phyloP scores from a whole-genome alignment of 2,888 invertebrate species.

The Acanthoscelides obtectus region DNA sequence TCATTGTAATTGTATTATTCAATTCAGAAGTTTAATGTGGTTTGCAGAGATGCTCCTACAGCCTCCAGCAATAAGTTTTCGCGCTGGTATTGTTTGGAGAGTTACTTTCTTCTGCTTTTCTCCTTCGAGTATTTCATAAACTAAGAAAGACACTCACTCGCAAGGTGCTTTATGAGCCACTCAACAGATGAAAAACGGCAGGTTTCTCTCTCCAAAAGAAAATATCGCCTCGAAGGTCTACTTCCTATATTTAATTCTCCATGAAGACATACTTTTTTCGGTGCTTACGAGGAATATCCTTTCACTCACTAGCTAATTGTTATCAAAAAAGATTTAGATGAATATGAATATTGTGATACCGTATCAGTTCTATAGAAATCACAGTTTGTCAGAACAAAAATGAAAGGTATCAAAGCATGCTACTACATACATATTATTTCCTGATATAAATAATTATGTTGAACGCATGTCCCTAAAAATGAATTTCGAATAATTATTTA shows the following conservation, averaged over 20 bases:
- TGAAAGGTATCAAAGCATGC: too few species aligned
- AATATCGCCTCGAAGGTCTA: neutral
- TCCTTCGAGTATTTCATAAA: neutral
- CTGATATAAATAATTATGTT: neutral
- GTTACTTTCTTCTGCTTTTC: neutral
- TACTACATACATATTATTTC: neutral
- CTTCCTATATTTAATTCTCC: neutral
- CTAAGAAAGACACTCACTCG: neutral
- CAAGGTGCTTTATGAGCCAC: neutral
- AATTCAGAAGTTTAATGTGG: neutral
- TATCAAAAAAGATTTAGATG: too few species aligned
- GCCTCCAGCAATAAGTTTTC: neutral
- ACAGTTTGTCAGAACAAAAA: too few species aligned
- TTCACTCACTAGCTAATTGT: too few species aligned
- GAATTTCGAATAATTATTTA: neutral
- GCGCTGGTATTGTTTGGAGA: neutral
- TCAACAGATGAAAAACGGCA: neutral
- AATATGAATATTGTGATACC: too few species aligned
- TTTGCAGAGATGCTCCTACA: neutral
- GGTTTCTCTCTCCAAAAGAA: neutral
- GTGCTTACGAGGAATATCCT: too few species aligned
- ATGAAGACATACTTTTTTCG: too few species aligned
- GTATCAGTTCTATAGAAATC: too few species aligned
- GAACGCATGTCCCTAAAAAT: neutral
- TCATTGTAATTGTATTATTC: neutral